A percentile compares a stretch with the other conserved stretches of the same genome.
Evolutionary conservation across 92 coral and sea anemone species (phyloP).

Genomic region (Meandrina meandrites): DNA sequence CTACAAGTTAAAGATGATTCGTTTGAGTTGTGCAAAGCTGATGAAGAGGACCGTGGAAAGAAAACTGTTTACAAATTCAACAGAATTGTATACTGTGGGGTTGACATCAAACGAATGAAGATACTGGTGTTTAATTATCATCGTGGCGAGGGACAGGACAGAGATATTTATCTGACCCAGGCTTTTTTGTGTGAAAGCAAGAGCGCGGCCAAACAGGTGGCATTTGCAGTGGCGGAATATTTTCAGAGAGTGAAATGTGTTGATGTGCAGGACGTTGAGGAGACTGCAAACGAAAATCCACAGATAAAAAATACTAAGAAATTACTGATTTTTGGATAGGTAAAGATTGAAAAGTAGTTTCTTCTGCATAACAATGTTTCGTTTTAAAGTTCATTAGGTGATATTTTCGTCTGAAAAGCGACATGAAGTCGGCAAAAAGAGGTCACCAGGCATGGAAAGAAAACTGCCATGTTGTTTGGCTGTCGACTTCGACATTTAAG

Average conservation of each 20-base stretch:
- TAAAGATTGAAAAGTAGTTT: too few relatives aligned
- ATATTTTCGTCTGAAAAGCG: too few relatives aligned
- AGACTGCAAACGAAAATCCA: not conserved
- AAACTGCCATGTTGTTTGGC: too few relatives aligned
- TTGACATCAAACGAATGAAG: conserved; percentile 67
- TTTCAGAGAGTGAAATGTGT: conserved; percentile 25
- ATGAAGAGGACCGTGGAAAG: conserved; percentile 28
- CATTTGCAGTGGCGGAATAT: conserved; percentile 49
- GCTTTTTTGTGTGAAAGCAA: conserved; percentile 62
- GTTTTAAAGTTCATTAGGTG: too few relatives aligned
- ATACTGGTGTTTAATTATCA: conserved; percentile 76
- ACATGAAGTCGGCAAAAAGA: too few relatives aligned
- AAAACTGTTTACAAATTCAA: conserved; percentile 45
- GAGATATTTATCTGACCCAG: conserved; percentile 60
- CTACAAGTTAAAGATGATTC: conserved; percentile 51
- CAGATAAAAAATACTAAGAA: not conserved
- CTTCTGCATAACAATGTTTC: too few relatives aligned
- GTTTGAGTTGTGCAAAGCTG: conserved; percentile 28
- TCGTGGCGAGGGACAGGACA: conserved; percentile 39
- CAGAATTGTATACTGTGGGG: conserved; percentile 84
- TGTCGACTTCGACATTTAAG: too few relatives aligned
- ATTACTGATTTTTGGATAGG: too few relatives aligned
- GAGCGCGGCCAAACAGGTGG: conserved; percentile 56
- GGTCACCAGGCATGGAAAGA: too few relatives aligned
- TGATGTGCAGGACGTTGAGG: conserved; percentile 1